Conservation (phyloP, 2,113 vertebrate species). For the Myiagra hebetior region DNA sequence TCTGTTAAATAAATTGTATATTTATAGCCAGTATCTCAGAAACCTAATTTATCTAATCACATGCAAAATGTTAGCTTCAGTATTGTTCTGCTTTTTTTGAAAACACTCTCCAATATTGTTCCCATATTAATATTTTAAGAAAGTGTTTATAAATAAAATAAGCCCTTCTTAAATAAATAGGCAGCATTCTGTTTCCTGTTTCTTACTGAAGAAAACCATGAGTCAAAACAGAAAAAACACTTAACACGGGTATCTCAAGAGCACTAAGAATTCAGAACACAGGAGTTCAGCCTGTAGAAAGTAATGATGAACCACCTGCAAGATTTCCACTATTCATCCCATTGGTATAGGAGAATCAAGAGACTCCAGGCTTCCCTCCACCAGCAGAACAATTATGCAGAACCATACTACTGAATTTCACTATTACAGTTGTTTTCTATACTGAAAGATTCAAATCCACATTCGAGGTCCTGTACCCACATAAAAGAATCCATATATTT, state of each 20-base stretch:
- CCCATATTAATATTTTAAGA: neutral
- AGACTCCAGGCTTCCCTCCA: neutral
- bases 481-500: neutral
- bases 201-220: neutral
- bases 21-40: neutral
- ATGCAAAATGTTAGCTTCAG: neutral
- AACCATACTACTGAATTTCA: neutral
- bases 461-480: neutral
- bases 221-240: neutral
- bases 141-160: neutral
- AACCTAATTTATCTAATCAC: neutral
- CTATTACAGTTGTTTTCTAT: neutral
- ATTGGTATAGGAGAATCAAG: neutral
- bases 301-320: neutral
- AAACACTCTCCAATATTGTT: neutral
- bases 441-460: neutral
- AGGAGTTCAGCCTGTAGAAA: neutral
- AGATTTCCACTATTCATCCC: neutral
- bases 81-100: neutral
- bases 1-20: neutral
- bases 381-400: neutral
- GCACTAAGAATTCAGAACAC: neutral
- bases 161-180: neutral
- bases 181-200: neutral
- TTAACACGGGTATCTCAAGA: neutral